A percentile compares a stretch with the other conserved stretches of the same genome.
Conservation (phyloP, 92 coral and sea anemone species). For the Phenganax subtilis region DNA sequence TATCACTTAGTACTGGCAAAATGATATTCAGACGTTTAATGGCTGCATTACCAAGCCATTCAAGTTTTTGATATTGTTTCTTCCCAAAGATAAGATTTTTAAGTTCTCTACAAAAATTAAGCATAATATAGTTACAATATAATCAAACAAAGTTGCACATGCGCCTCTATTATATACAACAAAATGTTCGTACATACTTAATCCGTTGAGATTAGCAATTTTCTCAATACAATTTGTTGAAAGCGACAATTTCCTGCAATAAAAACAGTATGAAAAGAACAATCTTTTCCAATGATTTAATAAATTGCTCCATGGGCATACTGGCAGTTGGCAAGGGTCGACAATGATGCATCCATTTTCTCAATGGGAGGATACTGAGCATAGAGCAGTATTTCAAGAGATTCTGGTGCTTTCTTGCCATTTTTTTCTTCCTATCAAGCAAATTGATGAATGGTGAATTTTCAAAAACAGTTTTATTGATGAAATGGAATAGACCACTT, state of each 20-base stretch:
- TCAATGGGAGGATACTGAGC: conserved; percentile 98
- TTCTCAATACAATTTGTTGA: conserved; percentile 96
- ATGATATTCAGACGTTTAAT: too few relatives aligned
- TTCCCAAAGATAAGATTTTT: conserved; percentile 80
- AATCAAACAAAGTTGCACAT: not conserved
- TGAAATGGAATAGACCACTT: too few relatives aligned
- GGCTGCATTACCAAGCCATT: conserved; percentile 82
- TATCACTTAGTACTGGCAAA: too few relatives aligned
- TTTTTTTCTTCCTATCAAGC: conserved; percentile 64
- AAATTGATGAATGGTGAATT: not conserved
- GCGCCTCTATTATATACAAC: too few relatives aligned
- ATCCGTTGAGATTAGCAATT: conserved; percentile 95
- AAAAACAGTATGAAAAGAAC: not conserved
- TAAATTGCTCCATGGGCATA: conserved; percentile 40
- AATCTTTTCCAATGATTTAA: not conserved
- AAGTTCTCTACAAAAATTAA: conserved; percentile 60
- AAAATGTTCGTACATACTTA: conserved; percentile 57
- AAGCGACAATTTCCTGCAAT: conserved; percentile 73
- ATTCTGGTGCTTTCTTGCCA: conserved; percentile 77
- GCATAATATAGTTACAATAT: not conserved
- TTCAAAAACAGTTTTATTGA: not conserved
- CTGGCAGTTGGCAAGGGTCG: conserved; percentile 84
- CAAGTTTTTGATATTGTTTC: conserved; percentile 87
- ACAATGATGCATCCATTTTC: conserved; percentile 97
- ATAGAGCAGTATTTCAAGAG: conserved; percentile 69